Evolutionary conservation across 2,797 vertebrate species (phyloP).

Genomic region (Sebastes cheni): DNA sequence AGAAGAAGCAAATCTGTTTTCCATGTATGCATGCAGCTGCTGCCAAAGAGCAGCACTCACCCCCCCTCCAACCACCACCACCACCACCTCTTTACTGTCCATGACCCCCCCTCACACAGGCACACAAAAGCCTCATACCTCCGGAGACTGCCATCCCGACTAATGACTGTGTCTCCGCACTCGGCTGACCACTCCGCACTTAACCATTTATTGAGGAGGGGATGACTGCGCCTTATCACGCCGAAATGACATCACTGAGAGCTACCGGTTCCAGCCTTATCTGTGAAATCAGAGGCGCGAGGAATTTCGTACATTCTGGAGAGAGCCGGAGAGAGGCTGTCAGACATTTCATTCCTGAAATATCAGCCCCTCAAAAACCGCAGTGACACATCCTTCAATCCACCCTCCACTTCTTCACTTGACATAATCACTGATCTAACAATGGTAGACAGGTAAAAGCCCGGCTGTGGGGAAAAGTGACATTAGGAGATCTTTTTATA

Average conservation of each 20-base stretch:
- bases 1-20: slow-evolving; percentile 83
- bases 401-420: slow-evolving; percentile 61
- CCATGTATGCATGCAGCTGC: slow-evolving; percentile 80
- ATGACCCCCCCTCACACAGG: slow-evolving; percentile 35
- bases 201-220: slow-evolving; percentile 59
- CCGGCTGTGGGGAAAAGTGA: slow-evolving; percentile 40
- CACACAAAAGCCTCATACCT: slow-evolving; percentile 54
- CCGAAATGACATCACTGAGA: slow-evolving; percentile 64
- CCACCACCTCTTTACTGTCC: slow-evolving; percentile 70
- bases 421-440: slow-evolving; percentile 74
- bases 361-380: slow-evolving; percentile 64
- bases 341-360: slow-evolving; percentile 75
- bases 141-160: slow-evolving; percentile 55
- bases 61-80: slow-evolving; percentile 7
- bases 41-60: slow-evolving; percentile 71
- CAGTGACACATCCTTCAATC: slow-evolving; percentile 65
- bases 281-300: slow-evolving; percentile 66
- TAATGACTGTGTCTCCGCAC: slow-evolving; percentile 71
- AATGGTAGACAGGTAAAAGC: slow-evolving; percentile 67
- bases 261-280: slow-evolving; percentile 65
- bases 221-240: slow-evolving; percentile 55
- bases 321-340: slow-evolving; percentile 52
- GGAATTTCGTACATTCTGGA: slow-evolving; percentile 60
- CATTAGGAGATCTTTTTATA: slow-evolving; percentile 74
- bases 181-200: slow-evolving; percentile 57